These are phyloP conservation scores for Bibio marci DNA, from an alignment of 2,888 invertebrate species.

Conservation along the genomic window DNA sequence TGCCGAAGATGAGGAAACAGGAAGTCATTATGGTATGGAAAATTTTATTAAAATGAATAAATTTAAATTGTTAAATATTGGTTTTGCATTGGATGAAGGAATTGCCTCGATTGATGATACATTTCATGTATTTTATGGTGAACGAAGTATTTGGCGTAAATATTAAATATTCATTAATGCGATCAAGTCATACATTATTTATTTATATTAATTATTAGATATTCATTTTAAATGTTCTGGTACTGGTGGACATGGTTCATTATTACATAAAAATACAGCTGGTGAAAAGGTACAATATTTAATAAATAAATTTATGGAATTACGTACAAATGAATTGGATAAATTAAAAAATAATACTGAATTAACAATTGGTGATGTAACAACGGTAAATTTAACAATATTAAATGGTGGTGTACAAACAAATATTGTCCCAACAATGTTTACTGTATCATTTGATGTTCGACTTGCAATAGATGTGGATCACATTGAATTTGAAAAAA, in stretches of 20 bases:
- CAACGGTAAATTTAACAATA: conserved; percentile 55
- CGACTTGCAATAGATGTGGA: conserved; percentile 42
- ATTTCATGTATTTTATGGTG: conserved; percentile 43
- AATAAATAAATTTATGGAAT: conserved; percentile 46
- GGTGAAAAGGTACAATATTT: conserved; percentile 51
- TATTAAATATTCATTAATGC: conserved; percentile 8
- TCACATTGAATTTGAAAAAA: conserved; percentile 37
- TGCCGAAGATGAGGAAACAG: conserved; percentile 19
- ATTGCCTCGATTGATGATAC: conserved; percentile 49
- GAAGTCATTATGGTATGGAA: conserved; percentile 52
- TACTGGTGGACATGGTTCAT: conserved; percentile 59
- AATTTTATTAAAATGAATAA: conserved; percentile 43
- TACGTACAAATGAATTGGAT: conserved; percentile 38
- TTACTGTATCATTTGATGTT: conserved; percentile 47
- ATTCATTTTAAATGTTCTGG: conserved; percentile 41
- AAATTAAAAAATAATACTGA: conserved; percentile 33
- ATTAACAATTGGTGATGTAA: conserved; percentile 50
- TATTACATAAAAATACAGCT: conserved; percentile 49
- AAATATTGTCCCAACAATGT: conserved; percentile 61
- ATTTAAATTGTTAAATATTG: conserved; percentile 54
- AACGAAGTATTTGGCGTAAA: conserved; percentile 54
- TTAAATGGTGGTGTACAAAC: conserved; percentile 56
- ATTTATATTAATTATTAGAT: neutral
- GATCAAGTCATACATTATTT: neutral
- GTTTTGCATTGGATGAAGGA: conserved; percentile 67